phyloP scores from a whole-genome alignment of 2,113 vertebrate genomes.

The Regulus satrapa region DNA sequence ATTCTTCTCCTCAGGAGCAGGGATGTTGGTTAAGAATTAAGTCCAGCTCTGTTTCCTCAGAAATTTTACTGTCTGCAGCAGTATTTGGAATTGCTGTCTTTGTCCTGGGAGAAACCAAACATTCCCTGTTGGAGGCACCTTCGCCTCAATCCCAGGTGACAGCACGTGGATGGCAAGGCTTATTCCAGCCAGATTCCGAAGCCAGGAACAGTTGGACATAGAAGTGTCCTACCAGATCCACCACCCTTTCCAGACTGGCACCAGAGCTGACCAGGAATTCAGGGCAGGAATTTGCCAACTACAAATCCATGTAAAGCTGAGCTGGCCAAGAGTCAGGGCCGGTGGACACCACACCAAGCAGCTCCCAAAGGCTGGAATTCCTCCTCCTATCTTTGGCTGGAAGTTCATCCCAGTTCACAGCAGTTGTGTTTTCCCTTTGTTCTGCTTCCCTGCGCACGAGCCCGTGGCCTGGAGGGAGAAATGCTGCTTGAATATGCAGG shows the following conservation, averaged over 20 bases:
- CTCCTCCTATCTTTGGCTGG: background rate
- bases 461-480: conserved; percentile 17
- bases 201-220: fast-evolving
- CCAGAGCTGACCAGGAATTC: background rate
- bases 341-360: background rate
- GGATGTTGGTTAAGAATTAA: background rate
- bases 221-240: fast-evolving
- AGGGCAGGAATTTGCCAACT: background rate
- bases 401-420: conserved; percentile 52
- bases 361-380: background rate
- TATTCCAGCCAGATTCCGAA: background rate
- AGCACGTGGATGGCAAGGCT: fast-evolving
- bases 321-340: background rate
- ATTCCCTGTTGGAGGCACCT: background rate
- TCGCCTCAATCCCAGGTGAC: background rate
- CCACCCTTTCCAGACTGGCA: background rate
- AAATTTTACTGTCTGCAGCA: background rate
- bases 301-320: fast-evolving
- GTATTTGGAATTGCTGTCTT: background rate
- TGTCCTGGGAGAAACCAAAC: background rate
- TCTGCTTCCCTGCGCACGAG: background rate
- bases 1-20: background rate
- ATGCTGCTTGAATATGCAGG: background rate
- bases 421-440: conserved; percentile 32
- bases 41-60: background rate